A percentile compares a stretch with the other conserved stretches of the same genome.
phyloP scores from a whole-genome alignment of 2,113 vertebrate species.

The Suncus etruscus region DNA sequence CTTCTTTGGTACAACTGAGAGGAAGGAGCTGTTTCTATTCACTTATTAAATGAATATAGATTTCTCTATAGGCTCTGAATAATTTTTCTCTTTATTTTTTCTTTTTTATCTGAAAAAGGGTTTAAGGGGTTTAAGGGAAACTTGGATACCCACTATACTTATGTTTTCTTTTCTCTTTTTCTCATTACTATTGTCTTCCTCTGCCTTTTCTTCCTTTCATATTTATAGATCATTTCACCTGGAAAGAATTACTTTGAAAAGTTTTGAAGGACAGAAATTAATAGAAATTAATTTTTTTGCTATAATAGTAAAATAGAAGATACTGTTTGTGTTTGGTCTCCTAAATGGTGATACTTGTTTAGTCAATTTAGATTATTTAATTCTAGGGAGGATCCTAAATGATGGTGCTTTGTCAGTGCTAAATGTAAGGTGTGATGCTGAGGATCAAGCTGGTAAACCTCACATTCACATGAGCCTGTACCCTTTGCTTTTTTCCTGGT shows the following conservation, averaged over 20 bases:
- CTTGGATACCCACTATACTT: background rate
- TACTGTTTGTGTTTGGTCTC: background rate
- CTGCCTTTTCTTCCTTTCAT: background rate
- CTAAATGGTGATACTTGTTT: background rate
- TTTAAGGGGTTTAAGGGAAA: too few relatives aligned
- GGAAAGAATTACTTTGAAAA: constrained; percentile 6
- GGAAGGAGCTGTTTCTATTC: too few relatives aligned
- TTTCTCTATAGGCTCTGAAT: too few relatives aligned
- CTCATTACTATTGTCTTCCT: background rate
- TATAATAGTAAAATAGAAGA: too few relatives aligned
- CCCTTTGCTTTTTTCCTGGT: too few relatives aligned
- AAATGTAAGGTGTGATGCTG: too few relatives aligned
- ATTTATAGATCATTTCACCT: background rate
- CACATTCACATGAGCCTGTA: too few relatives aligned
- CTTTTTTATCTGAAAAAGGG: too few relatives aligned
- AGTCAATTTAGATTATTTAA: constrained; percentile 2
- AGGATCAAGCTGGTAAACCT: too few relatives aligned
- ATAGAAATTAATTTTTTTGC: background rate
- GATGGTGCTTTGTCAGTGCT: too few relatives aligned
- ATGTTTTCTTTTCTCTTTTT: background rate
- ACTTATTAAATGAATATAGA: too few relatives aligned
- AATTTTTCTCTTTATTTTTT: too few relatives aligned
- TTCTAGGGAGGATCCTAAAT: background rate
- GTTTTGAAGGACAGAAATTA: background rate
- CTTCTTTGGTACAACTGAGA: background rate